Evolutionary conservation across 1,140 invertebrate species (phyloP), one percentile per base, ranked within the genome.

Genomic region (Batillaria attramentaria): DNA sequence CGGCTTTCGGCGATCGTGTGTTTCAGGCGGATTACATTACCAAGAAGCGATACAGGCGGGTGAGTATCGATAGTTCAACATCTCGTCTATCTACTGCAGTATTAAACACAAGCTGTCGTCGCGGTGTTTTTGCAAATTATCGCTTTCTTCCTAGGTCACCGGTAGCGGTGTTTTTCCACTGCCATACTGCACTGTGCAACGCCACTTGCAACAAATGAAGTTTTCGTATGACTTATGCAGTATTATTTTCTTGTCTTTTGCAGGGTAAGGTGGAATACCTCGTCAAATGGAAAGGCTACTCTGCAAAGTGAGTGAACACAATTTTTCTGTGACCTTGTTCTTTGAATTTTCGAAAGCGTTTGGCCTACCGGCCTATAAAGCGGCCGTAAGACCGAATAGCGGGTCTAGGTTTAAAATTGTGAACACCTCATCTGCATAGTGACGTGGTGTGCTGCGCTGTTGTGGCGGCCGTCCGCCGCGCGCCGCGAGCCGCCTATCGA

Each of bases 201-300:
- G n/a, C n/a, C n/a, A n/a, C n/a, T n/a, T n/a, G n/a, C n/a, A n/a
- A n/a, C n/a, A n/a, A n/a, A n/a, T n/a, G n/a, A n/a, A n/a, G n/a
- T n/a, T n/a, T n/a, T n/a, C n/a, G n/a, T n/a, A n/a, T n/a, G n/a
- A n/a, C n/a, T n/a, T n/a, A n/a, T n/a, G n/a, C n/a, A n/a, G n/a
- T n/a, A 62, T 72, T 2, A 39, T 8, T 46, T 54, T 69, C 35
- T 76, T 75, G 66, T 74, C 60, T 79, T 65, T 82, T 83, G 43
- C 76, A 87, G 86, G 84, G 86, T 33, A 81, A 81, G 77, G 79
- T 83, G 43, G 83, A 87, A 66, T 87, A 85, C 81, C 79, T 87
- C 33, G 84, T 87, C 0, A 85, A 87, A 81, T 87, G 86, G 86
- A 87, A 85, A 76, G 86, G 86, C 28, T 87, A 85, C 33, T 83